Base-by-base conservation (phyloP, 2,113 vertebrate species). In the Oenanthe oenanthe region DNA sequence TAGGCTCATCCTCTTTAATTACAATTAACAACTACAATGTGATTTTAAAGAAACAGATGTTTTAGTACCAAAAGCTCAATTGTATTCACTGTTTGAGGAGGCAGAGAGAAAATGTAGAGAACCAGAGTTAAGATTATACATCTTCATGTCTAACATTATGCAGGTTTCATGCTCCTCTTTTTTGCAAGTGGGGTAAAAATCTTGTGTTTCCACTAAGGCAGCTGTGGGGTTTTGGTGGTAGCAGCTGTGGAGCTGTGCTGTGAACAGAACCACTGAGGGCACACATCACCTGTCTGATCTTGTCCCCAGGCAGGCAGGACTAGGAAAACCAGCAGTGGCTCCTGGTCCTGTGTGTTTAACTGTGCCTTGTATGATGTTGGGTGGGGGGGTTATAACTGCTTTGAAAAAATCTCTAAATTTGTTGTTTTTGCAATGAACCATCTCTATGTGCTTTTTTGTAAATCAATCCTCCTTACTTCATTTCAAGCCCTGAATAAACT, bases 241-340 rank as follows among this genome's bases (percentile, higher is more conserved):
- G 60, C 17, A 85, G 18, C 56, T 83, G 6, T 65, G 79, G 40
- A 77, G 36, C 45, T 68, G 9, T 34, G 24, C 2, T 63, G 36
- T 50, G 63, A 83, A 2, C 66, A 67, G 66, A 67, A 3, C 25
- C 72, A 2, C 7, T 3, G 26, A 4, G 36, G 8, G 7, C 25
- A 5, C 0, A 0, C 51, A 5, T 34, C 1, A 0, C 24, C 43
- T 67, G 10, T 20, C 18, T 70, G 62, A 24, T 28, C 53, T 19
- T 75, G 38, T 29, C 78, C 70, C 29, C 36, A 68, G 36, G 32
- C 45, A 76, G 62, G 38, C 31, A 65, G 67, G 28, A 45, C 26
- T n/a, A 22, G 50, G n/a, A 10, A 57, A 80, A 53, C 21, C 32
- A 57, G 2, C 62, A 40, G 45, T 31, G 54, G 14, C 48, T 72